These are phyloP conservation scores for Chanos chanos DNA, from an alignment of 2,797 vertebrate species.

Conservation along the genomic window DNA sequence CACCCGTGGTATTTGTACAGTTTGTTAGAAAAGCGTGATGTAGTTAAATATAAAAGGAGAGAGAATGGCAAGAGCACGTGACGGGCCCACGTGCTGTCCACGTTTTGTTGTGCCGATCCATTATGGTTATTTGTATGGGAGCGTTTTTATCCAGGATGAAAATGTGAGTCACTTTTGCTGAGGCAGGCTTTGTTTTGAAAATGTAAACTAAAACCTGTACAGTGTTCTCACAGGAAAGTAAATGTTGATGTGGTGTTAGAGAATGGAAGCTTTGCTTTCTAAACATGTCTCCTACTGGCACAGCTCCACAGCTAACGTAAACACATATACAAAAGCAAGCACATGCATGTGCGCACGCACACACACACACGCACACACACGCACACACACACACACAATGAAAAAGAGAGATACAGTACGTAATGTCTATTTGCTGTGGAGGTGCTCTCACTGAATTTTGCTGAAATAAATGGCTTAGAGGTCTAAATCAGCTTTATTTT, in stretches of 20 bases:
- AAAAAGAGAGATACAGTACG: too few relatives aligned
- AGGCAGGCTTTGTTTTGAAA: constrained; percentile 51
- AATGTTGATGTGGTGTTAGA: constrained; percentile 53
- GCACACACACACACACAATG: background rate
- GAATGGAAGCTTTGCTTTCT: constrained; percentile 52
- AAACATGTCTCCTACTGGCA: constrained; percentile 60
- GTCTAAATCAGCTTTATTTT: constrained; percentile 2
- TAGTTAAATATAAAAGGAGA: background rate
- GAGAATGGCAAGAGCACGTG: too few relatives aligned
- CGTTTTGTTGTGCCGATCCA: too few relatives aligned
- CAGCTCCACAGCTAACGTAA: constrained; percentile 46
- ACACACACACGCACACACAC: background rate
- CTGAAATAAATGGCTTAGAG: constrained; percentile 8
- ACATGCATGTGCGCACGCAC: background rate
- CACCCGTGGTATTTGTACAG: too few relatives aligned
- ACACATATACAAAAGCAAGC: background rate
- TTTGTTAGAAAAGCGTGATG: background rate
- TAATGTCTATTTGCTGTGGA: too few relatives aligned
- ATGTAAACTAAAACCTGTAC: constrained; percentile 59
- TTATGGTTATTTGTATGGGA: too few relatives aligned
- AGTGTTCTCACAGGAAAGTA: constrained; percentile 40
- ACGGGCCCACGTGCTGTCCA: too few relatives aligned
- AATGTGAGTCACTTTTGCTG: constrained; percentile 56
- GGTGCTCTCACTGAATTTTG: background rate
- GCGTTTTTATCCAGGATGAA: constrained; percentile 45